Base-by-base conservation (phyloP, 2,888 invertebrate genomes). In the Troglohyphantes excavatus region DNA sequence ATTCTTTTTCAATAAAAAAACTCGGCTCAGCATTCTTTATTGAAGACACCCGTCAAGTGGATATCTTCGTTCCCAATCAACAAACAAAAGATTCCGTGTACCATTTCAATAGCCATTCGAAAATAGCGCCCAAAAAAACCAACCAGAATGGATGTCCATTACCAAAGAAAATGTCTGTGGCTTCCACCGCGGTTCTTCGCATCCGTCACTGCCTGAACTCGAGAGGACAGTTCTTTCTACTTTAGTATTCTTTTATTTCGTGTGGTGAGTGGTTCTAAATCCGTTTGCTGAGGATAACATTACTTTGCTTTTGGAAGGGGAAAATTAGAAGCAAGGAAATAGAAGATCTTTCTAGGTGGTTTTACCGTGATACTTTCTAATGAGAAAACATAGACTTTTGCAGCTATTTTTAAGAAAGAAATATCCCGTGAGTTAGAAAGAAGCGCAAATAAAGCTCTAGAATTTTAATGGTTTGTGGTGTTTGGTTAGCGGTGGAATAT, bases 101-200 rank as follows among this genome's bases (percentile, higher is more conserved):
- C n/a, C 5, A 33, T 33, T n/a, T 67, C 17, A 13, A 23, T 23
- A 2, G 65, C 23, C 5, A 6, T 13, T 26, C 26, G 65, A 29
- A 33, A 68, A 19, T 19, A 33, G 17, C n/a, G 2, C 17, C 19
- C 11, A 26, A 27, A 33, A n/a, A n/a, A 29, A 68, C 17, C 29
- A 33, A 1, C 33, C 33, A 61, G 29, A 59, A 59, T 19, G 61
- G 29, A 19, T 76, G 21, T 61, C 75, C 75, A 76, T 76, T 76
- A 76, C 59, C 61, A 61, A 76, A 61, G 75, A 61, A 76, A 76
- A 76, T 59, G n/a, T 73, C 26, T 73, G 73, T 73, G 73, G 27
- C 46, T 53, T 46, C 26, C 53, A 73, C 29, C 27, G 61, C 33
- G 7, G 27, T 61, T 17, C 19, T 23, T 23, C 73, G 9, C 33